These are phyloP conservation scores for Hirtodrosophila confusa DNA, from an alignment of 2,888 invertebrate species.

Conservation along the genomic window DNA sequence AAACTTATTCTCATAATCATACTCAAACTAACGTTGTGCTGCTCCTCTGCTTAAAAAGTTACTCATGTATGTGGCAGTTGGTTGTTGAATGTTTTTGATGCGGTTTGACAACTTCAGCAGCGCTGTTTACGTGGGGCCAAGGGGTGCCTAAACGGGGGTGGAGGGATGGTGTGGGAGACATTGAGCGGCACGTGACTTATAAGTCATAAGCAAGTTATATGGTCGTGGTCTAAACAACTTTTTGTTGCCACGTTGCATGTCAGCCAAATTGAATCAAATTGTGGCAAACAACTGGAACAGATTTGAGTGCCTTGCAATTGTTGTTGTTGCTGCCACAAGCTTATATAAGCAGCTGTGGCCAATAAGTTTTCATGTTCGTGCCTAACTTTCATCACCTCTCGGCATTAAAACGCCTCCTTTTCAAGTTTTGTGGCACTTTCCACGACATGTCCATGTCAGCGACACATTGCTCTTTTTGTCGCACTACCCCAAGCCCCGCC, in stretches of 20 bases:
- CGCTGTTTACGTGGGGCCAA: not conserved
- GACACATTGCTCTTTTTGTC: slow-evolving; percentile 9
- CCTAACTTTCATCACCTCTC: slow-evolving; percentile 45
- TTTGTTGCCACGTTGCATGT: slow-evolving; percentile 58
- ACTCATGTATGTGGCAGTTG: slow-evolving; percentile 55
- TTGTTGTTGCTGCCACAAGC: slow-evolving; percentile 35
- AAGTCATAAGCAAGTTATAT: slow-evolving; percentile 68
- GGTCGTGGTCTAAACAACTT: slow-evolving; percentile 58
- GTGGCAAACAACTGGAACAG: slow-evolving; percentile 71
- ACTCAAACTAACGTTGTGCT: slow-evolving; percentile 27
- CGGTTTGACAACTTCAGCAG: slow-evolving; percentile 63
- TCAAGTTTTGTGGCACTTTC: slow-evolving; percentile 41
- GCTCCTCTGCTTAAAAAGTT: slow-evolving; percentile 46
- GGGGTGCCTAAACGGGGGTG: too few relatives aligned
- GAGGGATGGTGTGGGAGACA: not conserved
- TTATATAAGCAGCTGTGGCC: slow-evolving; percentile 44
- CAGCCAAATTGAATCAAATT: slow-evolving; percentile 73
- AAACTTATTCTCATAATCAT: slow-evolving; percentile 2
- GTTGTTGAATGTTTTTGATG: slow-evolving; percentile 59
- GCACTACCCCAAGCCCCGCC: not conserved
- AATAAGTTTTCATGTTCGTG: slow-evolving; percentile 51
- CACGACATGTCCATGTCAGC: slow-evolving; percentile 33
- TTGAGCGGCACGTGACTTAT: slow-evolving; percentile 63
- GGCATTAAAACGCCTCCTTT: slow-evolving; percentile 32
- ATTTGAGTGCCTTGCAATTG: slow-evolving; percentile 52